phyloP scores from a whole-genome alignment of 53 echinoderm and acorn worm genomes.

The Holothuria scabra region DNA sequence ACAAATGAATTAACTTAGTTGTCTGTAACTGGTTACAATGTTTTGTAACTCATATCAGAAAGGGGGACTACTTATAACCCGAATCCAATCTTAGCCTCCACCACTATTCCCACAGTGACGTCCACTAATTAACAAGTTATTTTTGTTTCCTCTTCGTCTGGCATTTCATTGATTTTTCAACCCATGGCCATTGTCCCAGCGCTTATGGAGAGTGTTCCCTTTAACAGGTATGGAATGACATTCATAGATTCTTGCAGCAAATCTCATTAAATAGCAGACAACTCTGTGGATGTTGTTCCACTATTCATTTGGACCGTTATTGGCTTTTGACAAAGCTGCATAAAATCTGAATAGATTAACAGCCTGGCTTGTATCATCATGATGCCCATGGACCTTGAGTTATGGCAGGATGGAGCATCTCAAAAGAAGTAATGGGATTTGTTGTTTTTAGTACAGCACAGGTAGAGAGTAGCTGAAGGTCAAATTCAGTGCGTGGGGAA shows the following conservation, averaged over 20 bases:
- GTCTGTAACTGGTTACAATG: conserved; percentile 16
- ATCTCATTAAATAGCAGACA: conserved; percentile 40
- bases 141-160: conserved; percentile 45
- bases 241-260: conserved; percentile 42
- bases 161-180: conserved; percentile 45
- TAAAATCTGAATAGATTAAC: conserved; percentile 46
- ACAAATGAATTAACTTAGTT: conserved; percentile 34
- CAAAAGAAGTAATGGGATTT: conserved; percentile 7
- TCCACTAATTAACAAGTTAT: conserved; percentile 47
- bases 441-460: conserved; percentile 25
- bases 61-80: conserved; percentile 26
- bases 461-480: conserved; percentile 37
- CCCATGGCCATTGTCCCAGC: conserved; percentile 41
- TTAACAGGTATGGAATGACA: conserved; percentile 42
- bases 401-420: too few relatives aligned
- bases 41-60: not conserved
- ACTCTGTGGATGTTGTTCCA: conserved; percentile 31
- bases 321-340: conserved; percentile 47
- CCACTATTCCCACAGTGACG: conserved; percentile 39
- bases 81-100: conserved; percentile 15
- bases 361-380: conserved; percentile 29
- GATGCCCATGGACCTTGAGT: conserved; percentile 13
- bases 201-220: conserved; percentile 34
- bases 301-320: conserved; percentile 41
- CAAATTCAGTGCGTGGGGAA: conserved; percentile 28